Percentiles rank a stretch among this genome's conserved stretches.
Conservation (phyloP, 2,113 vertebrate genomes). For the Tretioscincus oriximinensis region DNA sequence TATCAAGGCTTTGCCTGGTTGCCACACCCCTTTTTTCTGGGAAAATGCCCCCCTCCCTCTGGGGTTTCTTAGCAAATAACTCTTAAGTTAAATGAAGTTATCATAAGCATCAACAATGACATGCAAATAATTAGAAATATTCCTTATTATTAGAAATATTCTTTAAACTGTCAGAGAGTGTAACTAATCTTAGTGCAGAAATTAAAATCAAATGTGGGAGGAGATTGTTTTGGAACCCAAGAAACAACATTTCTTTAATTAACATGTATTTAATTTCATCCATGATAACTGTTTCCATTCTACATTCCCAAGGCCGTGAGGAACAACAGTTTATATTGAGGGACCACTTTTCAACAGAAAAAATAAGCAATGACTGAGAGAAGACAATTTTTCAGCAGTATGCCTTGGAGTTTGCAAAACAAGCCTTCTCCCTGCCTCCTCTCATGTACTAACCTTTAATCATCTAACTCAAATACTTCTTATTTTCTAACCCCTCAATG, state of each 20-base stretch:
- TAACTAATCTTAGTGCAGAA: too few species aligned
- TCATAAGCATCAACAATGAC: background rate
- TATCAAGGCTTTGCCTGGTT: too few species aligned
- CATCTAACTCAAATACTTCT: background rate
- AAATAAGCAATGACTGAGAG: too few species aligned
- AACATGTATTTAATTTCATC: too few species aligned
- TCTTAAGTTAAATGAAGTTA: too few species aligned
- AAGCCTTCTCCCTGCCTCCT: background rate
- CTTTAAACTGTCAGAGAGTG: slow-evolving; percentile 1
- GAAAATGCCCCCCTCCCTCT: too few species aligned
- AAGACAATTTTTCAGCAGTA: background rate
- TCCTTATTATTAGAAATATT: background rate
- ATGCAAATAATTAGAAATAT: background rate
- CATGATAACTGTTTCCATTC: background rate
- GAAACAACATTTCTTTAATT: background rate
- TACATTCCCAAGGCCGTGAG: background rate
- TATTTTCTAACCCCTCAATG: background rate
- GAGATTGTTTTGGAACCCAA: background rate
- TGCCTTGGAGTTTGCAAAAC: background rate
- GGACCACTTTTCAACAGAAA: background rate
- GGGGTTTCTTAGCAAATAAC: too few species aligned
- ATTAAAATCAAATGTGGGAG: too few species aligned
- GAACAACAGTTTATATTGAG: background rate
- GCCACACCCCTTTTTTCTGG: too few species aligned
- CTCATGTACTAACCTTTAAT: background rate